Base-by-base conservation (phyloP, 64 coral and sea anemone species). In the Pocillopora verrucosa region DNA sequence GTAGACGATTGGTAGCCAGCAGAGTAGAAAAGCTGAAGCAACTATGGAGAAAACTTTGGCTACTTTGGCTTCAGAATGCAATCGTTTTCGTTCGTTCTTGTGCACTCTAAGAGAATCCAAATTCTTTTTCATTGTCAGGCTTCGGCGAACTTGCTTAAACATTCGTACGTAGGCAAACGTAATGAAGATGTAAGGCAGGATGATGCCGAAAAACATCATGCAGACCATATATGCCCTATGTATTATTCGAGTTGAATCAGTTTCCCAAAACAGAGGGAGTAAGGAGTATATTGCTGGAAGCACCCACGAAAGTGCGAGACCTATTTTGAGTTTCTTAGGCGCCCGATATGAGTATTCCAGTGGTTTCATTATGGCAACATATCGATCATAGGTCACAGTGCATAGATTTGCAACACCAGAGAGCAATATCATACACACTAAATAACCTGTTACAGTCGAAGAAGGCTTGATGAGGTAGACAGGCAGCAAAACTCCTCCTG, bases 201-300 rank as follows among this genome's bases (percentile, higher is more conserved):
- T 37, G 1, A 95, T 78, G 7, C 93, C 93, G 56, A 91, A 61
- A 25, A 91, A 16, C 69, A 83, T 61, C 65, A 95, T 36, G 16
- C 37, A 63, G 11, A 91, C 74, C 20, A 95, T 74, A 45, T 91
- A 95, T 3, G 91, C 82, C 75, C 91, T 95, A 72, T 91, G 93
- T 38, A 88, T 88, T 61, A 75, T 41, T 19, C 63, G 59, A 19
- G 63, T 20, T 14, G 34, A 30, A 16, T 95, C 75, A 56, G 90
- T 91, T 26, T 61, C 75, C 65, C 74, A 95, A 3, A 88, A 51
- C 59, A 94, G 24, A 41, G 93, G 89, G 30, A 90, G 89, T 37
- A 94, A 72, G 16, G 83, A 88, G n/a, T 87, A 76, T 3, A 78
- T 10, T 3, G 75, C 51, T 16, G 93, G 78, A 51, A 87, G 19